phyloP scores from a whole-genome alignment of 2,797 vertebrate genomes.

The Sphaeramia orbicularis region DNA sequence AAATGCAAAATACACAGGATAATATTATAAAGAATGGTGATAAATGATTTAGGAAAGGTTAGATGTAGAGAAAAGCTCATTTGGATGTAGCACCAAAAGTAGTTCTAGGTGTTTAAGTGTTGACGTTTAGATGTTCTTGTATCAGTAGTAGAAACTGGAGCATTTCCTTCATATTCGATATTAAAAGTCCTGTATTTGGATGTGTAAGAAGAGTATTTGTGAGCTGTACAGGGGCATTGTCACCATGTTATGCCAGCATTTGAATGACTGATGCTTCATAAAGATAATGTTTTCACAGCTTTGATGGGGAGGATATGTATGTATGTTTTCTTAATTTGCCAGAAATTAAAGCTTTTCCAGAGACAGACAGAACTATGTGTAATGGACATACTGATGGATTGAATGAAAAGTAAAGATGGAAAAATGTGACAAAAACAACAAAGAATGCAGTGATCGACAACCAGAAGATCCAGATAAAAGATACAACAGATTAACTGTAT shows the following conservation, averaged over 20 bases:
- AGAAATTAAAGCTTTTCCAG: slow-evolving; percentile 46
- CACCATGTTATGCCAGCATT: slow-evolving; percentile 13
- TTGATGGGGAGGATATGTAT: neutral
- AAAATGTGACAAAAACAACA: slow-evolving; percentile 24
- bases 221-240: slow-evolving; percentile 22
- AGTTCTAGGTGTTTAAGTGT: too few relatives aligned
- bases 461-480: neutral
- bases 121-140: too few relatives aligned
- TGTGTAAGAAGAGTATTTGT: slow-evolving; percentile 7
- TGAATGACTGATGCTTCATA: slow-evolving; percentile 39
- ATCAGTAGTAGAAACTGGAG: too few relatives aligned
- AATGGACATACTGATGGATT: slow-evolving; percentile 15
- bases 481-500: neutral
- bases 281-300: slow-evolving; percentile 16
- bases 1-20: too few relatives aligned
- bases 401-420: neutral
- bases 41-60: too few relatives aligned
- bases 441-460: slow-evolving; percentile 30
- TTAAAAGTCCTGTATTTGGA: too few relatives aligned
- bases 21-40: too few relatives aligned
- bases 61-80: too few relatives aligned
- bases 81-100: too few relatives aligned
- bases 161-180: too few relatives aligned
- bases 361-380: slow-evolving; percentile 26
- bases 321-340: slow-evolving; percentile 25